Conservation (phyloP, 2,797 vertebrate species). For the Phataginus tetradactyla region DNA sequence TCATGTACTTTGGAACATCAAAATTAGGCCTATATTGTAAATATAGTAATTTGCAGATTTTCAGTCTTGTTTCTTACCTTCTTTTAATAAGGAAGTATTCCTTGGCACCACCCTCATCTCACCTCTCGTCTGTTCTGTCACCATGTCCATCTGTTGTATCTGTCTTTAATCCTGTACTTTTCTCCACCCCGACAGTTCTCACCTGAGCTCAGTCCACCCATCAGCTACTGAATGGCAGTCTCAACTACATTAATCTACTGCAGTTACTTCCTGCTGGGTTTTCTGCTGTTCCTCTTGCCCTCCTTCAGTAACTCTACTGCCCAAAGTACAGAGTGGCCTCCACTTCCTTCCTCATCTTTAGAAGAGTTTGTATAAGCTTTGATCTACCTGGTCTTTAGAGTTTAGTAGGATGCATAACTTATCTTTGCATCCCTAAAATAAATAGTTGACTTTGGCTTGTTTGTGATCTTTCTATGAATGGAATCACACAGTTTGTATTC, state of each 20-base stretch:
- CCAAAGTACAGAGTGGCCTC: background rate
- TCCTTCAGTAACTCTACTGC: background rate
- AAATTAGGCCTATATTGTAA: background rate
- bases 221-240: background rate
- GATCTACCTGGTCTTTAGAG: background rate
- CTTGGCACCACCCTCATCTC: background rate
- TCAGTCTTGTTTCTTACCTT: background rate
- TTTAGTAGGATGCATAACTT: background rate
- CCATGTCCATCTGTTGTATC: background rate
- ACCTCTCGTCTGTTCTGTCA: rapidly evolving
- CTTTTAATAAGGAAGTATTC: background rate
- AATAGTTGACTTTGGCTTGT: background rate
- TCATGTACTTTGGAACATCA: background rate
- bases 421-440: background rate
- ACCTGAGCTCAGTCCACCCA: background rate
- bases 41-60: background rate
- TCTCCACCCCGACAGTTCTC: too few species aligned
- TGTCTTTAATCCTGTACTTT: background rate
- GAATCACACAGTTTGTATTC: background rate
- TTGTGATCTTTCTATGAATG: background rate
- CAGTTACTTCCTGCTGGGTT: background rate
- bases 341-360: background rate
- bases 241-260: background rate
- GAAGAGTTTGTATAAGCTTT: background rate
- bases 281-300: background rate